A percentile compares a stretch with the other conserved stretches of the same genome.
phyloP scores from a whole-genome alignment of 2,888 invertebrate species.

The Lasioglossum oenotherae region DNA sequence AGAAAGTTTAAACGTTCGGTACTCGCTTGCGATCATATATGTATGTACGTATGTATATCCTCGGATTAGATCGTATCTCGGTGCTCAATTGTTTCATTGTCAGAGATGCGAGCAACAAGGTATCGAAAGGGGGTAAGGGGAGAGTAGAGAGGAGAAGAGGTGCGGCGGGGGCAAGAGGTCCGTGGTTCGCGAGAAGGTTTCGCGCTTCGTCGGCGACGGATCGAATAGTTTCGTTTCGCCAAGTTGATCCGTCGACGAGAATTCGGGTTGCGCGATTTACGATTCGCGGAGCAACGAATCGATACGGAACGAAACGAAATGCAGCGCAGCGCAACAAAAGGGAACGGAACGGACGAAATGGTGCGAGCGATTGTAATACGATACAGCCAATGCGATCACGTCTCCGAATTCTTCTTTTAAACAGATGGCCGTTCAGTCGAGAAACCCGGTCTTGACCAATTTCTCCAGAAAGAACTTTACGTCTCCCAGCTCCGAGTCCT shows the following conservation, averaged over 20 bases:
- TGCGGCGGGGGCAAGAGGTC: neutral
- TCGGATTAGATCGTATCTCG: slow-evolving; percentile 44
- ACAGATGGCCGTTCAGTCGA: slow-evolving; percentile 89
- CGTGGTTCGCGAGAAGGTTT: neutral
- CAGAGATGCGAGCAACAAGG: slow-evolving; percentile 20
- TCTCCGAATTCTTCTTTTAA: slow-evolving; percentile 4
- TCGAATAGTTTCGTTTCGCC: neutral
- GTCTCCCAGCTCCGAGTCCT: slow-evolving; percentile 97
- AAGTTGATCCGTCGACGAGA: slow-evolving; percentile 5
- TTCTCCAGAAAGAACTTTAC: slow-evolving; percentile 98
- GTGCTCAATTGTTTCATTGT: slow-evolving; percentile 35
- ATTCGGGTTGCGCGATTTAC: slow-evolving; percentile 17
- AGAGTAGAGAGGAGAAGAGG: neutral
- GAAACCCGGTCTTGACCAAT: slow-evolving; percentile 97
- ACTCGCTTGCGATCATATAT: slow-evolving; percentile 34
- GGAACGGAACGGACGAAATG: slow-evolving; percentile 5
- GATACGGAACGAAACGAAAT: neutral
- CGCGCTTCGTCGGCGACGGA: neutral
- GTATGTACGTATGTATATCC: neutral
- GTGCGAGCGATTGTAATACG: slow-evolving; percentile 50
- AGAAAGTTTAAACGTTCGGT: slow-evolving; percentile 50
- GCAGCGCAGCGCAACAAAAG: neutral
- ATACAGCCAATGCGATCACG: slow-evolving; percentile 49
- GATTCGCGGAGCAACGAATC: slow-evolving; percentile 31
- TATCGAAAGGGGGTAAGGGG: slow-evolving; percentile 18